These are phyloP conservation scores for Hyposoter dolosus DNA, from an alignment of 2,888 invertebrate species.

Conservation along the genomic window DNA sequence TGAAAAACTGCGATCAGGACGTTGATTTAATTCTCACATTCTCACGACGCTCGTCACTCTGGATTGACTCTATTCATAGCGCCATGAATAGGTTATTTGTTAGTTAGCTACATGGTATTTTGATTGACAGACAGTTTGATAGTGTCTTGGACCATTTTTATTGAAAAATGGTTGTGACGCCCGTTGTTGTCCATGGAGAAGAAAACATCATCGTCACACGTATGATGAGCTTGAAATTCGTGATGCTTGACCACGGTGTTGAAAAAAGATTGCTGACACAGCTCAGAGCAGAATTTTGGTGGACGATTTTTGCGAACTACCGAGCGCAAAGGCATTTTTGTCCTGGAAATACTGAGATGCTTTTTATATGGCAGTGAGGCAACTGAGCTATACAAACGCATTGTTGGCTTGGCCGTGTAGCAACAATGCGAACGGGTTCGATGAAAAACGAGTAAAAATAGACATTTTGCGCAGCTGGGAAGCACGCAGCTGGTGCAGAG, in stretches of 20 bases:
- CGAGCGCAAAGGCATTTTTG: slow-evolving; percentile 1
- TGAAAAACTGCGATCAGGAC: background rate
- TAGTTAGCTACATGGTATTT: no score
- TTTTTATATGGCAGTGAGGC: slow-evolving; percentile 18
- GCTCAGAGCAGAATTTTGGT: background rate
- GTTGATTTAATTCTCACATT: no score
- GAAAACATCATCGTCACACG: background rate
- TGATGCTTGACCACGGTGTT: background rate
- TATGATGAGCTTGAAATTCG: background rate
- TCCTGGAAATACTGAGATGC: background rate
- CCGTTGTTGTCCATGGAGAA: no score
- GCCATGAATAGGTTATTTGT: no score
- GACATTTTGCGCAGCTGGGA: slow-evolving; percentile 26
- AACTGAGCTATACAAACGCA: slow-evolving; percentile 16
- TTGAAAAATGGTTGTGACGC: no score
- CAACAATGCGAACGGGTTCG: background rate
- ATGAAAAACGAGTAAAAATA: slow-evolving; percentile 21
- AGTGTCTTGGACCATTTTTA: no score
- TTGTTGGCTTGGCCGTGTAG: slow-evolving; percentile 3
- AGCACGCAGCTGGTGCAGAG: slow-evolving; percentile 47
- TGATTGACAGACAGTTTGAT: no score
- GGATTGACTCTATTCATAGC: no score
- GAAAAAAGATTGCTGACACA: background rate
- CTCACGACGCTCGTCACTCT: no score
- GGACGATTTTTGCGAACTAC: background rate